A percentile compares a stretch with the other conserved stretches of the same genome.
phyloP scores from a whole-genome alignment of 2,888 invertebrate species.

The Melikaiella ostensackeni region DNA sequence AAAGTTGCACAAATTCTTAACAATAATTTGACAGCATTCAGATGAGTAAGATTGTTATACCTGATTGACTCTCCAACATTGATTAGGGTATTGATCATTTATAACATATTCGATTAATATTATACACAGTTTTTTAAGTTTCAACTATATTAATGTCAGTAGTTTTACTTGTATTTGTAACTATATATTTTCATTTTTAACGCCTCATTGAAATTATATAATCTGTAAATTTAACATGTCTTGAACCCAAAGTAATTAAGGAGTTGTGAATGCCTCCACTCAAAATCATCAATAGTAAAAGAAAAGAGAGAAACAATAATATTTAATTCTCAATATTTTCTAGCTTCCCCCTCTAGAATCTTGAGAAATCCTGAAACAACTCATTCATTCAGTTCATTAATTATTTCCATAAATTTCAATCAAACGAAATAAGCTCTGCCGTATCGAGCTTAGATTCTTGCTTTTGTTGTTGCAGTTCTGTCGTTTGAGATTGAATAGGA shows the following conservation, averaged over 20 bases:
- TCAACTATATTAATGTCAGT: too few relatives aligned
- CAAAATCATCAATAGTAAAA: too few relatives aligned
- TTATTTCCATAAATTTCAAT: constrained; percentile 76
- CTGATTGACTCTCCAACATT: too few relatives aligned
- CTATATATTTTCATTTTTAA: too few relatives aligned
- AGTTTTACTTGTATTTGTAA: too few relatives aligned
- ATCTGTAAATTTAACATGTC: too few relatives aligned
- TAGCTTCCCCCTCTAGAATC: background rate
- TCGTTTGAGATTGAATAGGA: constrained; percentile 45
- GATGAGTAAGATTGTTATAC: background rate
- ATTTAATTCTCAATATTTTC: background rate
- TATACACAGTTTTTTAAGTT: too few relatives aligned
- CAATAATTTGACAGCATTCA: background rate
- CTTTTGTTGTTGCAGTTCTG: constrained; percentile 51
- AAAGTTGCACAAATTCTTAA: background rate
- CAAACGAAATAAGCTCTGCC: constrained; percentile 90
- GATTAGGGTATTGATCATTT: too few relatives aligned
- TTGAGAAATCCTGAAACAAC: background rate
- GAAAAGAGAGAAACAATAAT: background rate
- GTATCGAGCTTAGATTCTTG: constrained; percentile 80
- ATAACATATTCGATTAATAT: too few relatives aligned
- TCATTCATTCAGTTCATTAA: background rate
- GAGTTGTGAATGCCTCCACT: too few relatives aligned
- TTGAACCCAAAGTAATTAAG: too few relatives aligned
- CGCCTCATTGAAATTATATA: too few relatives aligned